A percentile compares a stretch with the other conserved stretches of the same genome.
These are phyloP conservation scores for Serrognathus titanus DNA, from an alignment of 2,888 invertebrate genomes.

Conservation along the genomic window DNA sequence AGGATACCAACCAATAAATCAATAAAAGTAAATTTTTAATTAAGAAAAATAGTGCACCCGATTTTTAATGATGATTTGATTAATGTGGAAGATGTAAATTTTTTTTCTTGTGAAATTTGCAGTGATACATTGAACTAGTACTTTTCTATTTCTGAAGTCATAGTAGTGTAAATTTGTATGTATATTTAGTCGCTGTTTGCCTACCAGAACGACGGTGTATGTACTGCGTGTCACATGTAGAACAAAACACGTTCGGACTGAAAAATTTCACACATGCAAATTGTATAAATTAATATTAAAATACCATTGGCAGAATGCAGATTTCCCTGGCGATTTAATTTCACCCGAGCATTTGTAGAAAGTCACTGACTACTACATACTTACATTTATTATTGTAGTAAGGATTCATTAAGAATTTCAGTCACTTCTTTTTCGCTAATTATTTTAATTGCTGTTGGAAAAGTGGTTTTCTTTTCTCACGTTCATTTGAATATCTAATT, in stretches of 20 bases:
- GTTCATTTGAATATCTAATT: no score
- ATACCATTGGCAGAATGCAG: constrained; percentile 14
- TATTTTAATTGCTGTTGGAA: no score
- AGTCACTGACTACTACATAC: constrained; percentile 9
- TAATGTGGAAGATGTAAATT: no score
- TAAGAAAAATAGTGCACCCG: no score
- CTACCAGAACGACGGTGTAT: constrained; percentile 8
- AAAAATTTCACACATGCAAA: constrained; percentile 20
- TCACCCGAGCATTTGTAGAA: constrained; percentile 16
- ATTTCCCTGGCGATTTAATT: constrained; percentile 16
- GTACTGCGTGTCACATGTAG: constrained; percentile 8
- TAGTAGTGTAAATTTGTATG: constrained; percentile 5
- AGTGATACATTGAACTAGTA: background rate
- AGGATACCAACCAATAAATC: no score
- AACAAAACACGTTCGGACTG: constrained; percentile 15
- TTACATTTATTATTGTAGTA: constrained; percentile 1
- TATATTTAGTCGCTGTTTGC: constrained; percentile 5
- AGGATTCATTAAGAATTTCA: background rate
- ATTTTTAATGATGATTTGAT: no score
- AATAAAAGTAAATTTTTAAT: no score
- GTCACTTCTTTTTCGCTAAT: background rate
- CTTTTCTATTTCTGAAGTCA: background rate
- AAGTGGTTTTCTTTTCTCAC: no score
- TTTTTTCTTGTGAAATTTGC: no score
- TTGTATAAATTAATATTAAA: constrained; percentile 14